Conservation (phyloP, 1,140 invertebrate species). For the Trachymyrmex cornetzi region DNA sequence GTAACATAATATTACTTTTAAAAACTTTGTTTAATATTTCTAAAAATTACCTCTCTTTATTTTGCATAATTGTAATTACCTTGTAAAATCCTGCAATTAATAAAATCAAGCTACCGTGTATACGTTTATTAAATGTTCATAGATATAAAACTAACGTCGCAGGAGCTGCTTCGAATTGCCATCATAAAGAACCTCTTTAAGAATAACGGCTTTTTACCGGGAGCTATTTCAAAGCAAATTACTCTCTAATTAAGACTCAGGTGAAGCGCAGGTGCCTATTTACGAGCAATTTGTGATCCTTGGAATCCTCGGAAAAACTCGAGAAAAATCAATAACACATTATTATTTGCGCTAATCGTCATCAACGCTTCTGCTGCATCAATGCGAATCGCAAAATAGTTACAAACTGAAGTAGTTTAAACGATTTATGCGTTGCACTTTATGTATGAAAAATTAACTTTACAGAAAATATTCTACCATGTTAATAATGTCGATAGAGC, state of each 20-base stretch:
- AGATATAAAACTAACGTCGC: neutral
- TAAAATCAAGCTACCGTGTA: neutral
- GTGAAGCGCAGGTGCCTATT: conserved; percentile 41
- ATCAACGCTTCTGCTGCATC: neutral
- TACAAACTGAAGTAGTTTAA: neutral
- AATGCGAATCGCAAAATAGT: conserved; percentile 25
- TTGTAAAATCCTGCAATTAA: conserved; percentile 23
- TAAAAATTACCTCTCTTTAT: neutral
- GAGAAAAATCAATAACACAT: neutral
- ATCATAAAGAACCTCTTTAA: conserved; percentile 29
- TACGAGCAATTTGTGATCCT: conserved; percentile 56
- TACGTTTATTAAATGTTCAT: neutral
- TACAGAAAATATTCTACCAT: conserved; percentile 41
- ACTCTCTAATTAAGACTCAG: conserved; percentile 39
- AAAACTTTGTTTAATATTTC: neutral
- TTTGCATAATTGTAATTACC: conserved; percentile 11
- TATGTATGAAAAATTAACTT: conserved; percentile 24
- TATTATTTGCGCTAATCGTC: conserved; percentile 24
- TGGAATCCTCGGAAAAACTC: no score
- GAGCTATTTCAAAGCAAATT: conserved; percentile 18
- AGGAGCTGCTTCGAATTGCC: conserved; percentile 7
- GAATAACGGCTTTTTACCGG: conserved; percentile 30
- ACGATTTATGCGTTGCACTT: conserved; percentile 11
- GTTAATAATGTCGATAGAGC: conserved; percentile 42
- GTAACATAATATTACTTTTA: neutral